These are phyloP conservation scores for Chymomyza amoena DNA, from an alignment of 2,888 invertebrate genomes.

Conservation along the genomic window DNA sequence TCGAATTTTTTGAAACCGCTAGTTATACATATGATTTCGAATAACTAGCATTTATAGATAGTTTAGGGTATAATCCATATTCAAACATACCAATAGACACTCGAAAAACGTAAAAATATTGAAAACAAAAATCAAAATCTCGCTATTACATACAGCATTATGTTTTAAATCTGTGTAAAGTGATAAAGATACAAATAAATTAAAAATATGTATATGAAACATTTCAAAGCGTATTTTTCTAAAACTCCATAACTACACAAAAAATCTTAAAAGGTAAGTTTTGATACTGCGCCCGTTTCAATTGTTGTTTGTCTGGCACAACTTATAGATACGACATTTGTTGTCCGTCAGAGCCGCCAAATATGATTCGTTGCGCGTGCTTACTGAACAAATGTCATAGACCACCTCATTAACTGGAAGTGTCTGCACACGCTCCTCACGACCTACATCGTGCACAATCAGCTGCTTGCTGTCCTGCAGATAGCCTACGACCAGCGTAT, in stretches of 20 bases:
- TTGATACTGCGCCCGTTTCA: conserved; percentile 21
- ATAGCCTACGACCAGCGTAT: conserved; percentile 85
- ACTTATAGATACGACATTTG: conserved; percentile 84
- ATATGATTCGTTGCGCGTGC: conserved; percentile 79
- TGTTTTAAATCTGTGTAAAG: background rate
- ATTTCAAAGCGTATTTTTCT: conserved; percentile 9
- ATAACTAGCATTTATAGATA: background rate
- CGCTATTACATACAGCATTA: background rate
- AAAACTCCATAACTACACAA: conserved; percentile 24
- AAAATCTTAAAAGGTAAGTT: conserved; percentile 6
- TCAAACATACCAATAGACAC: background rate
- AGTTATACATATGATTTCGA: conserved; percentile 17
- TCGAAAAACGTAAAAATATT: background rate
- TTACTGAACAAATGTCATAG: conserved; percentile 84
- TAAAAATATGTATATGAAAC: conserved; percentile 25
- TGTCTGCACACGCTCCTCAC: conserved; percentile 80
- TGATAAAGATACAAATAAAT: background rate
- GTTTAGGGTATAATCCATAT: background rate
- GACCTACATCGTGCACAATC: conserved; percentile 83
- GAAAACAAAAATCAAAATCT: background rate
- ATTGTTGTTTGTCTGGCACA: conserved; percentile 46
- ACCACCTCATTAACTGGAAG: conserved; percentile 84
- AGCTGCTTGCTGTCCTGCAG: conserved; percentile 86
- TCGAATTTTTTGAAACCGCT: conserved; percentile 5
- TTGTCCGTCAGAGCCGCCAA: conserved; percentile 84